Base-by-base conservation (phyloP, 1,140 invertebrate species). In the Drosophila malerkotliana region DNA sequence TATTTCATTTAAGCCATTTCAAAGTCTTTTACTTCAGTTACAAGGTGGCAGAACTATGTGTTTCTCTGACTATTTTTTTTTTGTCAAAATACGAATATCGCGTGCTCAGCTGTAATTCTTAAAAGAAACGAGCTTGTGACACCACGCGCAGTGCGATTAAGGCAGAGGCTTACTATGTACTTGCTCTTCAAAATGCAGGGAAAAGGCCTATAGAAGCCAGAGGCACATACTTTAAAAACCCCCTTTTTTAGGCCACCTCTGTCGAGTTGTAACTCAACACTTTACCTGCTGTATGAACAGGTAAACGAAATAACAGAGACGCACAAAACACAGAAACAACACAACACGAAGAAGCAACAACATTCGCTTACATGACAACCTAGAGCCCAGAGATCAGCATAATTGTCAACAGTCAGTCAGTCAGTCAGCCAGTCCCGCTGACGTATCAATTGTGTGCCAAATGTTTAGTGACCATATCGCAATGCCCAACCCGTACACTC, bases 391-490 rank as follows among this genome's bases (percentile, higher is more conserved):
- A 53, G 62, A 66, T 85, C 77, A 85, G 78, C 78, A 85, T 78
- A 82, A 87, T 87, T 87, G 82, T 85, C 82, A 78, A 85, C 76
- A 34, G 62, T 24, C 52, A 57, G 41, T 45, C 56, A 34, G 34
- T 49, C 41, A 49, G 39, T 41, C n/a, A 14, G 39, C 14, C n/a
- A 41, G 41, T 41, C 55, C 48, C 69, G 81, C 73, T 87, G 83
- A 79, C 84, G 72, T 83, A 87, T 88, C 83, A 87, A 88, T 87
- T 73, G 77, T 91, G 91, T 89, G 88, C 83, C 56, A 89, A 79
- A 88, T 79, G 90, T 72, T 84, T 82, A 91, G 82, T 89, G 77
- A 81, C 90, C 78, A 90, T 90, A 87, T 90, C 91, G 74, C 60
- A 58, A 69, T 57, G 64, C 51, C 64, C 71, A 84, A 81, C 73